Evolutionary conservation across 1,140 invertebrate genomes (phyloP).

Genomic region (Phocides pigmalion): DNA sequence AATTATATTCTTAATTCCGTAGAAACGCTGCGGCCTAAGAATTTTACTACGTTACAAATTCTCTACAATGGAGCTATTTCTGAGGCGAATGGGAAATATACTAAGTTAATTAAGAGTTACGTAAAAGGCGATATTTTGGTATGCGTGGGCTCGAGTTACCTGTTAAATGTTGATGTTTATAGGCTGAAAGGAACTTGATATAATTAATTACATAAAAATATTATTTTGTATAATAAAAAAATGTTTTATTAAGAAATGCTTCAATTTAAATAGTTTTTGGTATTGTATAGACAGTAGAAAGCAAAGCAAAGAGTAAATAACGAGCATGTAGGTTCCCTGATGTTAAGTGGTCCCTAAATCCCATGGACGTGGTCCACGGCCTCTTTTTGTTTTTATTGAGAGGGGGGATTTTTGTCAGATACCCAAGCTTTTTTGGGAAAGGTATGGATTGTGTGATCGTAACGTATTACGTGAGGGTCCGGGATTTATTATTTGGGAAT

Average conservation of each 20-base stretch:
- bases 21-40: slow-evolving; percentile 62
- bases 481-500: too few species aligned
- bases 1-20: slow-evolving; percentile 74
- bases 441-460: too few species aligned
- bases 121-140: slow-evolving; percentile 42
- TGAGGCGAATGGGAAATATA: slow-evolving; percentile 68
- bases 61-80: slow-evolving; percentile 69
- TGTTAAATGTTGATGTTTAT: not conserved
- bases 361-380: too few species aligned
- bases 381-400: too few species aligned
- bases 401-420: too few species aligned
- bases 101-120: slow-evolving; percentile 64
- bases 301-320: too few species aligned
- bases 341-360: too few species aligned
- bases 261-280: too few species aligned
- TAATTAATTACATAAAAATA: not conserved
- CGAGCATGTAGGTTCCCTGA: too few species aligned
- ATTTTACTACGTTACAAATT: slow-evolving; percentile 76
- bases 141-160: slow-evolving; percentile 10
- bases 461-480: too few species aligned
- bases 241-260: not conserved
- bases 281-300: too few species aligned
- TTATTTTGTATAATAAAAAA: not conserved
- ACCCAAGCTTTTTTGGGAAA: too few species aligned
- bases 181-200: not conserved